Base-by-base conservation (phyloP, 2,113 vertebrate genomes). In the Colaptes auratus region DNA sequence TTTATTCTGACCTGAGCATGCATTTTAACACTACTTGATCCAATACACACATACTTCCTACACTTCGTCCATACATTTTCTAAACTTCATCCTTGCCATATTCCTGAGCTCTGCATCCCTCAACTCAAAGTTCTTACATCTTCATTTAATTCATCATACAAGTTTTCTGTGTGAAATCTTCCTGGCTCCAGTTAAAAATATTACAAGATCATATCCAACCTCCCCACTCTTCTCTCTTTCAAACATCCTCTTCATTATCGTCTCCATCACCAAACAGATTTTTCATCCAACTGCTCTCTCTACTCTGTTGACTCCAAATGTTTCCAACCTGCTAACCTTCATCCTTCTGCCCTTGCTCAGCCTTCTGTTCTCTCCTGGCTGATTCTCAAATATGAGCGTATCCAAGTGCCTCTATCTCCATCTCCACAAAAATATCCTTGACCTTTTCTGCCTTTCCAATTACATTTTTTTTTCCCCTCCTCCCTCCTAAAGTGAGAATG, bases 291-390 rank as follows among this genome's bases (percentile, higher is more conserved):
- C 86, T 96, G 96, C 90, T 95, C 84, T 94, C 88, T 86, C 96
- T 97, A 86, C 58, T 93, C 82, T 92, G 90, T 96, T 93, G 95
- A 91, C 79, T 96, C 44, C 75, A 86, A 96, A 89, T 93, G 87
- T 93, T 93, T 96, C 95, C 96, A 97, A 95, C 91, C 91, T 95
- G 95, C 73, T 96, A 97, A 95, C 94, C 93, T 95, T 93, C 93
- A 95, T 95, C 91, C 93, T 90, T 95, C 89, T 95, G 88, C 93
- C 93, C 74, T 95, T 95, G 89, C 61, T 86, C 91, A 95, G 94
- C 96, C 95, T 95, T 96, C 96, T 96, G 95, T 93, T 96, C 91
- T 94, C 79, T 80, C 55, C 93, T 97, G 95, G 94, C 91, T 82
- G 76, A 73, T 88, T 97, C 95, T 96, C 94, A 97, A 88, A 90